A percentile compares a stretch with the other conserved stretches of the same genome.
Conservation (phyloP, 1,140 invertebrate species). For the Calliphora vicina region DNA sequence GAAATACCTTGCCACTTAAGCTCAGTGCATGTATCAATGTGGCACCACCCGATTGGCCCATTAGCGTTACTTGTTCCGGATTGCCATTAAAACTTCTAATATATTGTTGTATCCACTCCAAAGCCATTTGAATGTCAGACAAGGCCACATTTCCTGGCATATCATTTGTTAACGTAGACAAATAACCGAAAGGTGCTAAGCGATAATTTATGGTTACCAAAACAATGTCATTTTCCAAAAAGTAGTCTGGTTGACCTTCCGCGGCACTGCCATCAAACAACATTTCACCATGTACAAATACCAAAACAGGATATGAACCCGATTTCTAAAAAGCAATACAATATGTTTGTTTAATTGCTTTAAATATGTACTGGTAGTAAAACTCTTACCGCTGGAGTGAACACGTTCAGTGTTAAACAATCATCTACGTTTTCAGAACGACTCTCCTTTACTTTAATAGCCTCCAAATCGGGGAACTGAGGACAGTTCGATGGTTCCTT, state of each 20-base stretch:
- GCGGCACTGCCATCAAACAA: slow-evolving; percentile 63
- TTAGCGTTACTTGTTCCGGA: slow-evolving; percentile 68
- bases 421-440: slow-evolving; percentile 53
- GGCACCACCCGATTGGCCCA: slow-evolving; percentile 70
- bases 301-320: slow-evolving; percentile 52
- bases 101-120: slow-evolving; percentile 71
- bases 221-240: slow-evolving; percentile 79
- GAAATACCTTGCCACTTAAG: slow-evolving; percentile 52
- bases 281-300: slow-evolving; percentile 63
- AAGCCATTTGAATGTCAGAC: slow-evolving; percentile 70
- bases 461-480: slow-evolving; percentile 52
- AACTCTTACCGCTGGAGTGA: slow-evolving; percentile 43
- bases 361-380: background rate
- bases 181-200: slow-evolving; percentile 69
- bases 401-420: slow-evolving; percentile 53
- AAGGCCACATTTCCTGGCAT: slow-evolving; percentile 75
- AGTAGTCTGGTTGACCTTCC: slow-evolving; percentile 75
- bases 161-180: slow-evolving; percentile 66
- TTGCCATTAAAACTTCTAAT: slow-evolving; percentile 73
- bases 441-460: slow-evolving; percentile 44
- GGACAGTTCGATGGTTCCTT: slow-evolving; percentile 47
- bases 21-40: slow-evolving; percentile 64
- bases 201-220: slow-evolving; percentile 84
- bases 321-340: slow-evolving; percentile 22
- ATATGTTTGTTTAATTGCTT: background rate